Evolutionary conservation across 1,140 invertebrate genomes (phyloP).

Genomic region (Dinothrombium tinctorium): DNA sequence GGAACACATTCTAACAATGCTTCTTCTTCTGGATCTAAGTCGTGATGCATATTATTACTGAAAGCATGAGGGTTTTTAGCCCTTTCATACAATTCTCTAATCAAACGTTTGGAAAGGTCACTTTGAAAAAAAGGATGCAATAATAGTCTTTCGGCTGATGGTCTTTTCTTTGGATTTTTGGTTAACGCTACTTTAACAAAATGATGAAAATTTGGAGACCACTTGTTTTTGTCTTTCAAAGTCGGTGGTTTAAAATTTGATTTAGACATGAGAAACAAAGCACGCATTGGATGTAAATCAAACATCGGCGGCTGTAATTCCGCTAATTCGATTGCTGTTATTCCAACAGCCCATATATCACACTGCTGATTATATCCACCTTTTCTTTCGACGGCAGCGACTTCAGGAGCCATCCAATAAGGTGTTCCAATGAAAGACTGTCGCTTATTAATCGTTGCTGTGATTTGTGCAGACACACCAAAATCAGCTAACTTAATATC

Average conservation of each 20-base stretch:
- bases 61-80: constrained; percentile 53
- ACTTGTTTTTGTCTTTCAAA: constrained; percentile 83
- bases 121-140: constrained; percentile 74
- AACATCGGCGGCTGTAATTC: constrained; percentile 98
- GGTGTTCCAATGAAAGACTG: constrained; percentile 99
- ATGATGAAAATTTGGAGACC: constrained; percentile 82
- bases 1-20: constrained; percentile 65
- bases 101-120: constrained; percentile 62
- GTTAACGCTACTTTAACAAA: constrained; percentile 95
- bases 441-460: constrained; percentile 91
- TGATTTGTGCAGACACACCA: constrained; percentile 97
- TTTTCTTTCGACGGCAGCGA: constrained; percentile 95
- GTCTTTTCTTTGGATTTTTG: constrained; percentile 97
- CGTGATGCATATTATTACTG: constrained; percentile 36
- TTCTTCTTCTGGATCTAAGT: constrained; percentile 62
- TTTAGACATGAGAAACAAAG: constrained; percentile 94
- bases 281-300: constrained; percentile 95
- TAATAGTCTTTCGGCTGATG: constrained; percentile 75
- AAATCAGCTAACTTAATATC: constrained; percentile 98
- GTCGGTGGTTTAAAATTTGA: constrained; percentile 93
- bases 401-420: constrained; percentile 61
- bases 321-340: constrained; percentile 94
- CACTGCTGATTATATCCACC: constrained; percentile 97
- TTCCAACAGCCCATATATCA: constrained; percentile 99
- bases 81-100: constrained; percentile 77